These are phyloP conservation scores for Equus przewalskii DNA, from an alignment of 2,113 vertebrate species.

Conservation along the genomic window DNA sequence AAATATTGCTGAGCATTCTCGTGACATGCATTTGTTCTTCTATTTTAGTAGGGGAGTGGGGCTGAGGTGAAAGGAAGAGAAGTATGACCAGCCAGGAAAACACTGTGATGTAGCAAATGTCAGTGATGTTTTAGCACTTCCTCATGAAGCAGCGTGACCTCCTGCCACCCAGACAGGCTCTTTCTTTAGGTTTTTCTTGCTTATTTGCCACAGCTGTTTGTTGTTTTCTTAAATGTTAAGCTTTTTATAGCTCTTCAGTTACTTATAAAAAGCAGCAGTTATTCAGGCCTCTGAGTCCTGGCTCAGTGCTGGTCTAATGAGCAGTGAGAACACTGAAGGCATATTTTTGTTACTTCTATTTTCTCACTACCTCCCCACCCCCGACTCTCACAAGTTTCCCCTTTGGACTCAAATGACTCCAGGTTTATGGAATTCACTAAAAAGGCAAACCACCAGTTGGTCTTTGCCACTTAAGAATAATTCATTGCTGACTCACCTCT, in stretches of 20 bases:
- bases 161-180: constrained; percentile 60
- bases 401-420: constrained; percentile 72
- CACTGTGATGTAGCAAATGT: neutral
- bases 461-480: constrained; percentile 53
- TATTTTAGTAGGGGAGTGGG: constrained; percentile 21
- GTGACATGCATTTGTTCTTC: constrained; percentile 35
- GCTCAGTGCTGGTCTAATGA: constrained; percentile 69
- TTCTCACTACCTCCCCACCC: neutral
- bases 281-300: constrained; percentile 73
- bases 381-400: constrained; percentile 49
- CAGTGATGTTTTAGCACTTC: neutral
- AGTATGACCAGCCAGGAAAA: constrained; percentile 46
- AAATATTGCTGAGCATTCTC: constrained; percentile 68
- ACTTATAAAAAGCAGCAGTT: constrained; percentile 80
- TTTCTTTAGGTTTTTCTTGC: constrained; percentile 72
- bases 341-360: constrained; percentile 75
- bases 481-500: constrained; percentile 14
- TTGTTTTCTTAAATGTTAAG: constrained; percentile 78
- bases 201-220: constrained; percentile 82
- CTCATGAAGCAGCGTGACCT: constrained; percentile 71
- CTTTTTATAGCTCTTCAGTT: constrained; percentile 84
- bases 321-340: constrained; percentile 43
- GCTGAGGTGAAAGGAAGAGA: neutral
- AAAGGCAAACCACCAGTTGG: neutral
- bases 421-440: constrained; percentile 72